Percentiles rank a stretch among this genome's conserved stretches.
These are phyloP conservation scores for Harmothoe impar DNA, from an alignment of 2,888 invertebrate genomes.

Conservation along the genomic window DNA sequence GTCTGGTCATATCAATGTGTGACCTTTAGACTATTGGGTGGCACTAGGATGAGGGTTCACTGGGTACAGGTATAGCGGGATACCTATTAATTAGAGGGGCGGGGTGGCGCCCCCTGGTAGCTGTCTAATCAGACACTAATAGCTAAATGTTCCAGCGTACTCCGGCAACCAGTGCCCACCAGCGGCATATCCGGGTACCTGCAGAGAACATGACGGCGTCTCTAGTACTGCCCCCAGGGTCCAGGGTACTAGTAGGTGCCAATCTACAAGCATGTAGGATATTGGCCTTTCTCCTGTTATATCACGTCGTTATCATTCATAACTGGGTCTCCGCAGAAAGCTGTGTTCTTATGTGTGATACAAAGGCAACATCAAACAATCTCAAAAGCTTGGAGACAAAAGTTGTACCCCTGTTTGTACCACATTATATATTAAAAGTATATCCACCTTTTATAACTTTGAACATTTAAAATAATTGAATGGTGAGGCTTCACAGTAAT, in stretches of 20 bases:
- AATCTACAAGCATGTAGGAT: neutral
- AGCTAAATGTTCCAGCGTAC: neutral
- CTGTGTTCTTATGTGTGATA: too few relatives aligned
- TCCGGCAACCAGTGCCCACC: neutral
- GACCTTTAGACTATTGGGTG: neutral
- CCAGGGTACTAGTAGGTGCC: neutral
- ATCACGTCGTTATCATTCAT: too few relatives aligned
- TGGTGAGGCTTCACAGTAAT: too few relatives aligned
- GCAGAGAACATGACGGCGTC: constrained; percentile 1
- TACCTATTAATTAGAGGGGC: constrained; percentile 9
- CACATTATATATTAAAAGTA: too few relatives aligned
- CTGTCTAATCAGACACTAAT: constrained; percentile 17
- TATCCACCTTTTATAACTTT: too few relatives aligned
- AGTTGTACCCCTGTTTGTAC: too few relatives aligned
- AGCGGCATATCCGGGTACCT: neutral
- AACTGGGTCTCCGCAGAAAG: too few relatives aligned
- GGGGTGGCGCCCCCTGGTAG: neutral
- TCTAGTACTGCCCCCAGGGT: neutral
- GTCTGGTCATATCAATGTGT: neutral
- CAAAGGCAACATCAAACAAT: too few relatives aligned
- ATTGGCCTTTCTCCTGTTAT: too few relatives aligned
- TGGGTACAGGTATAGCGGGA: neutral
- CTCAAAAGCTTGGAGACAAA: too few relatives aligned
- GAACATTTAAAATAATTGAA: too few relatives aligned
- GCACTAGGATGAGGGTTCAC: neutral